A percentile compares a stretch with the other conserved stretches of the same genome.
Evolutionary conservation across 2,797 vertebrate species (phyloP).

Genomic region (Neoniphon sammara): DNA sequence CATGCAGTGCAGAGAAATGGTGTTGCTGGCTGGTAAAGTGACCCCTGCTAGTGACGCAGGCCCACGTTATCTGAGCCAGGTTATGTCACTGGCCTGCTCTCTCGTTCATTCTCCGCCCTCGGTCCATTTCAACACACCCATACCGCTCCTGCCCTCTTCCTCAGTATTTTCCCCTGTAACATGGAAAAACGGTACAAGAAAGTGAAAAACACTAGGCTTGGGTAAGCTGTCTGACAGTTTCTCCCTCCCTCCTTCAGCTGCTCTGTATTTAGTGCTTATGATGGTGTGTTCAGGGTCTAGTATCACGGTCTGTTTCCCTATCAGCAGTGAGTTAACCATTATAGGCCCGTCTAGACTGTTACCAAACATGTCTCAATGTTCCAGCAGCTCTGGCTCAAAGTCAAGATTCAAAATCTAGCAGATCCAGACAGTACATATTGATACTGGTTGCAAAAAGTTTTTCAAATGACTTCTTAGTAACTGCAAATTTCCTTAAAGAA

Average conservation of each 20-base stretch:
- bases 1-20: conserved; percentile 1
- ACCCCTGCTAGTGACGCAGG: conserved; percentile 47
- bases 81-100: conserved; percentile 20
- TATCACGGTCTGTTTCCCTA: conserved; percentile 7
- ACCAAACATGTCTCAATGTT: background rate
- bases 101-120: background rate
- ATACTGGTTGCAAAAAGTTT: background rate
- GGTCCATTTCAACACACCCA: background rate
- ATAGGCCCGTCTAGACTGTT: conserved; percentile 17
- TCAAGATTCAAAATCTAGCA: background rate
- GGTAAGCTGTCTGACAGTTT: background rate
- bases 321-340: conserved; percentile 56
- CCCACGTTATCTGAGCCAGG: conserved; percentile 53
- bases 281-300: background rate
- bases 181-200: background rate
- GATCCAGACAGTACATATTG: background rate
- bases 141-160: background rate
- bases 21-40: conserved; percentile 2
- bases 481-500: background rate
- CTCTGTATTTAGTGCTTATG: background rate
- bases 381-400: background rate
- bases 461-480: background rate
- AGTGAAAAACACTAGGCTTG: background rate
- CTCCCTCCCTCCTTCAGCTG: background rate
- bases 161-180: background rate